Percentiles rank a stretch among this genome's conserved stretches.
Conservation (phyloP, 2,888 invertebrate species). For the Megaustenia siamemsis region DNA sequence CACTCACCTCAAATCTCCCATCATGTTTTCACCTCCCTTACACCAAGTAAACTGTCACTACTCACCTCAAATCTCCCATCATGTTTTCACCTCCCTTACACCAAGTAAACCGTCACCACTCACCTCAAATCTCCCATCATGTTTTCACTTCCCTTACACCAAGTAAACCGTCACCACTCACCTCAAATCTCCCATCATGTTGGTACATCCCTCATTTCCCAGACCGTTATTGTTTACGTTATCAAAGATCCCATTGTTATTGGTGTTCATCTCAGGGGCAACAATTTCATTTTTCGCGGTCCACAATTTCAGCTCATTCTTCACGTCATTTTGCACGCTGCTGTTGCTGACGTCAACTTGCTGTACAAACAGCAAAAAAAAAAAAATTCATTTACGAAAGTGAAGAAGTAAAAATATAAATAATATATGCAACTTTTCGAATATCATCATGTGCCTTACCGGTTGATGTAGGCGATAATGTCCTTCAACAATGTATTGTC, state of each 20-base stretch:
- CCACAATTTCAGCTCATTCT: conserved; percentile 37
- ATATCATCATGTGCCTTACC: too few species aligned
- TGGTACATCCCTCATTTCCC: conserved; percentile 33
- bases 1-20: too few species aligned
- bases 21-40: too few species aligned
- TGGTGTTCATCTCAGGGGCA: conserved; percentile 30
- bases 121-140: not conserved
- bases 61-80: too few species aligned
- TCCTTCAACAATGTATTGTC: too few species aligned
- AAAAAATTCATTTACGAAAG: too few species aligned
- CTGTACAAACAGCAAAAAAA: not conserved
- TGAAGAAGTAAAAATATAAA: not conserved
- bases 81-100: too few species aligned
- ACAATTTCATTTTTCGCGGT: not conserved
- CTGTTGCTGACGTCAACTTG: conserved; percentile 56
- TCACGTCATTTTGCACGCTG: conserved; percentile 36
- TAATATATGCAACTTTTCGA: too few species aligned
- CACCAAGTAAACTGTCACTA: too few species aligned
- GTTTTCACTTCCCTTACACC: conserved; percentile 39
- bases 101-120: too few species aligned
- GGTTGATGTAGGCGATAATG: too few species aligned
- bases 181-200: conserved; percentile 54
- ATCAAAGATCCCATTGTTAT: conserved; percentile 36
- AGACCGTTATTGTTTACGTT: conserved; percentile 57
- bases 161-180: conserved; percentile 51